Evolutionary conservation across 2,113 vertebrate genomes (phyloP), one percentile per base, ranked within the genome.

Genomic region (Eublepharis macularius): DNA sequence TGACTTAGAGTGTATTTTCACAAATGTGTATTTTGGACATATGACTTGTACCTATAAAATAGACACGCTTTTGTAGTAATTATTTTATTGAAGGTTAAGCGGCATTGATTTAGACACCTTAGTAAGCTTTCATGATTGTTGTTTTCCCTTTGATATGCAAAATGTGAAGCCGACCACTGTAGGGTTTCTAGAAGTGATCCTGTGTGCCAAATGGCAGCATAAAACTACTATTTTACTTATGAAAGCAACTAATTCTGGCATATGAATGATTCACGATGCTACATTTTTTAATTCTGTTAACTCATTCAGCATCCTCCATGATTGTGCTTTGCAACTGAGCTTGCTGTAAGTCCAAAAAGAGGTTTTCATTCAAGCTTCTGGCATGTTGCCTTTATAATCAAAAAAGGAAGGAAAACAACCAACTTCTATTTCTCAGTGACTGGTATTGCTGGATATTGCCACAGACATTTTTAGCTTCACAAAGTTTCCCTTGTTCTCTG

Each of bases 401-500:
- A 57, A 29, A 54, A 82, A 68, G 63, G 47, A 49, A 82, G 47
- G 77, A 57, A 76, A 69, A 32, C 16, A 77, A 7, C 36, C 60
- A 26, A 19, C 4, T 34, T 29, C 16, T 29, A 9, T 77, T 72
- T 75, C 19, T 41, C 54, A 36, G 9, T 72, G 1, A 43, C 14
- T 17, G 66, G 36, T 78, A 72, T 1, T 13, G 45, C 41, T 9
- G 77, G 2, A 7, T 81, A 81, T 90, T 85, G 4, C 45, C 83
- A 2, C 81, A 57, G 66, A 60, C 43, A 45, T 80, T 0, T 1
- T 0, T 1, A 87, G 13, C 2, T 69, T 16, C 82, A 68, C 57
- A 87, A 74, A 29, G 54, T 72, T 66, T 16, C 29, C 84, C 86
- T 88, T 88, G 11, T 82, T 77, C 57, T 32, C 89, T 65, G 49